Percentiles rank a stretch among this genome's conserved stretches.
These are phyloP conservation scores for Noctua pronuba DNA, from an alignment of 2,888 invertebrate genomes.

Conservation along the genomic window DNA sequence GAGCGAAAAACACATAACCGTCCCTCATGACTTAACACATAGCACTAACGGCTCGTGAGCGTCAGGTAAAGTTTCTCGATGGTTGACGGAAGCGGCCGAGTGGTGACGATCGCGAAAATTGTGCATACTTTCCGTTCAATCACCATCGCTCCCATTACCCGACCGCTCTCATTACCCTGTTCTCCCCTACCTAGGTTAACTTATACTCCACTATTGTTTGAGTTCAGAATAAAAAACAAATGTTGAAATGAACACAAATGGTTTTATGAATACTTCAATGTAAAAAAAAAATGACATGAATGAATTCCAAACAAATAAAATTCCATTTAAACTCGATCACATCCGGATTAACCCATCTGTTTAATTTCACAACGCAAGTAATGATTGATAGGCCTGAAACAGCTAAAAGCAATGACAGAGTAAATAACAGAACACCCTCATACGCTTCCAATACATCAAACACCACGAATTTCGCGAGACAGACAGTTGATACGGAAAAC, in stretches of 20 bases:
- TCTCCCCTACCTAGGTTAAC: background rate
- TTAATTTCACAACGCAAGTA: conserved; percentile 15
- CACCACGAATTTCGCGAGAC: background rate
- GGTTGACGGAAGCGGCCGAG: no score
- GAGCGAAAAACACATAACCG: no score
- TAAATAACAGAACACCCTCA: conserved; percentile 13
- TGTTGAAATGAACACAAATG: background rate
- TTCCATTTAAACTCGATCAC: background rate
- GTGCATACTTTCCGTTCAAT: no score
- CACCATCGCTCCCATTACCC: no score
- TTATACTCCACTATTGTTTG: background rate
- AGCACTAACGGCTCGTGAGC: no score
- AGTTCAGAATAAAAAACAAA: background rate
- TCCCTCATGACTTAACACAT: no score
- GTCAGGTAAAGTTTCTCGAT: no score
- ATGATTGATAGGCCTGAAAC: conserved; percentile 10
- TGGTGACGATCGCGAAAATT: no score
- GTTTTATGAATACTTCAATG: background rate
- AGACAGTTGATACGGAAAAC: conserved; percentile 11
- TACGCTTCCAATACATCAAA: conserved; percentile 15
- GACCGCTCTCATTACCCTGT: no score
- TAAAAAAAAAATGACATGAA: background rate
- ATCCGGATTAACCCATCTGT: conserved; percentile 8
- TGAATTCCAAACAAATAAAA: background rate
- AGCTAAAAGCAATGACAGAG: conserved; percentile 30